A percentile compares a stretch with the other conserved stretches of the same genome.
Conservation (phyloP, 2,113 vertebrate species). For the Kryptolebias marmoratus region DNA sequence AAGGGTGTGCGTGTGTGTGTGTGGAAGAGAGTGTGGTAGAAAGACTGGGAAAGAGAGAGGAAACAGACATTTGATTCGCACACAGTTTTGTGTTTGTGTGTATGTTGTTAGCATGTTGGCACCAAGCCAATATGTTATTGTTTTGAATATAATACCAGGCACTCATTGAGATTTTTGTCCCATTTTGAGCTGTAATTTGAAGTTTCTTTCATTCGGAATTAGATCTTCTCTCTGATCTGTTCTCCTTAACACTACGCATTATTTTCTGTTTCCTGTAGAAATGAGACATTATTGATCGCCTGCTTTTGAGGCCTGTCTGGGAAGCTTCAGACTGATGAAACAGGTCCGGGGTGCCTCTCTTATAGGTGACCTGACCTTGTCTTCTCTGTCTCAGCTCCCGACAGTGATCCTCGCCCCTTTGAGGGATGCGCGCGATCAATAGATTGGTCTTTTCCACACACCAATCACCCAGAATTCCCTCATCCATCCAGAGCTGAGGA, state of each 20-base stretch:
- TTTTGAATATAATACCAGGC: constrained; percentile 64
- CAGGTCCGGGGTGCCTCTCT: constrained; percentile 57
- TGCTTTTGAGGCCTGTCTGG: constrained; percentile 53
- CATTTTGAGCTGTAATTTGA: constrained; percentile 28
- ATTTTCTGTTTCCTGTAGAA: constrained; percentile 13
- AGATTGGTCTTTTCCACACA: constrained; percentile 58
- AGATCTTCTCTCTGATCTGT: constrained; percentile 8
- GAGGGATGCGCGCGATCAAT: constrained; percentile 60
- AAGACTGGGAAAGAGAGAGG: constrained; percentile 38
- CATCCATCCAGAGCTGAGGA: constrained; percentile 27
- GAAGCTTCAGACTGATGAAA: constrained; percentile 65
- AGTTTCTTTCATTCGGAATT: constrained; percentile 23
- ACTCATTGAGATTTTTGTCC: constrained; percentile 51
- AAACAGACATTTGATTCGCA: constrained; percentile 71
- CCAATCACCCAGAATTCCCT: constrained; percentile 53
- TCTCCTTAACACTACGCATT: constrained; percentile 6
- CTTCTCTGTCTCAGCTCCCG: constrained; percentile 64
- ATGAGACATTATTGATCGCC: constrained; percentile 56
- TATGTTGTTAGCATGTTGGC: constrained; percentile 67
- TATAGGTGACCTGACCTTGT: constrained; percentile 77
- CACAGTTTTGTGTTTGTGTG: constrained; percentile 36
- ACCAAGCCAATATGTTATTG: constrained; percentile 71
- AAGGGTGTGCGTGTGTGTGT: constrained; percentile 71
- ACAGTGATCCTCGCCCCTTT: constrained; percentile 67
- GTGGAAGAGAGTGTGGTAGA: constrained; percentile 44